Base-by-base conservation (phyloP, 2,888 invertebrate genomes). In the Brachyopa scutellaris region DNA sequence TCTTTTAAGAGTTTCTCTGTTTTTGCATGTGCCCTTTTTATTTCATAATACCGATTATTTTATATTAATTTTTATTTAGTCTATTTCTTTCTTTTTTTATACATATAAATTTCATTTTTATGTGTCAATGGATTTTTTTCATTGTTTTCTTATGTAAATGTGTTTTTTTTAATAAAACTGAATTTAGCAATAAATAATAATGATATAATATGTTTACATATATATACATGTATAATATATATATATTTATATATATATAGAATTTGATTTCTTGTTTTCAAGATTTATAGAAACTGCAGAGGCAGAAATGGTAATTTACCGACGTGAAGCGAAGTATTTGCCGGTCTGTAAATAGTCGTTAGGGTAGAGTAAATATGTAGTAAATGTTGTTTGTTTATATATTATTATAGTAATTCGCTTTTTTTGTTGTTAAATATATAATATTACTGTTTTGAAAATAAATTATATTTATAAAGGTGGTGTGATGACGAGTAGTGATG, bases 271-370 rank as follows among this genome's bases (percentile, higher is more conserved):
- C n/a, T n/a, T n/a, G n/a, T n/a, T n/a, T n/a, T 82, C 76, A 84
- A 84, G 77, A 84, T 80, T 87, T 86, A 89, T 85, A 88, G 86
- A 86, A 89, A 88, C 87, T 89, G 89, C 87, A 90, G 88, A 85
- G 89, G 88, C 86, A 90, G 86, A 86, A 88, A 88, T 85, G 89
- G 87, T 87, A 89, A 86, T 88, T 89, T 89, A 86, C 88, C 88
- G 86, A 89, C 87, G 85, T 88, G 88, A 85, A 88, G 86, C 87
- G 88, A 87, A 86, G 88, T 85, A 87, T 88, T 88, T 86, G 87
- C 86, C 86, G 88, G 87, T 86, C 89, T 90, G 88, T 85, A 89
- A 88, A 84, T 87, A 85, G 87, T 86, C 59, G 77, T 70, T 73
- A 80, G 69, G 73, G 72, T 79, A 74, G 62, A 79, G 78, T 78